A percentile compares a stretch with the other conserved stretches of the same genome.
Conservation (phyloP, 2,888 invertebrate genomes). For the Ormyrus pomaceus region DNA sequence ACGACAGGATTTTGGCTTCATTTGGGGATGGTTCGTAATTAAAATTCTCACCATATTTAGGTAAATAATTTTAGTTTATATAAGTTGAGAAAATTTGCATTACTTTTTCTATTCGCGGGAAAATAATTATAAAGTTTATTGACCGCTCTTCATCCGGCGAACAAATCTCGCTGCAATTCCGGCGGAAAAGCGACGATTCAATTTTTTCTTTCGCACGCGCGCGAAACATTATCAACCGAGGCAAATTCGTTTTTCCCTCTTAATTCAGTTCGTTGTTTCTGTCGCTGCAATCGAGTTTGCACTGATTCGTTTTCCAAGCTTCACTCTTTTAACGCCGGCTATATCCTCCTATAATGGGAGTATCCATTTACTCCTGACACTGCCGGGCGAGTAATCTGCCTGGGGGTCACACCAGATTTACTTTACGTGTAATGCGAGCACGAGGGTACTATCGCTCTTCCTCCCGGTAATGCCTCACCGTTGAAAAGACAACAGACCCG, state of each 20-base stretch:
- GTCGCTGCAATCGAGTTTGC: neutral
- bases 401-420: neutral
- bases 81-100: too few species aligned
- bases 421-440: neutral
- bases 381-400: conserved; percentile 8
- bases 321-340: conserved; percentile 24
- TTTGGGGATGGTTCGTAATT: too few species aligned
- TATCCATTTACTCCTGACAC: conserved; percentile 30
- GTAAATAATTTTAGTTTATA: too few species aligned
- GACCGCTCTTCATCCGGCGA: too few species aligned
- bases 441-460: conserved; percentile 13
- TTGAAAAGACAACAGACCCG: neutral
- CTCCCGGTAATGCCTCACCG: conserved; percentile 6
- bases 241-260: neutral
- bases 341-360: conserved; percentile 25
- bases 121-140: too few species aligned
- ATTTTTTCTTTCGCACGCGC: too few species aligned
- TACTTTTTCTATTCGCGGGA: too few species aligned
- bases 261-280: neutral
- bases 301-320: neutral
- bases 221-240: too few species aligned
- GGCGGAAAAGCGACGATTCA: too few species aligned
- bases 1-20: too few species aligned
- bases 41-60: too few species aligned
- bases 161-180: too few species aligned